A percentile compares a stretch with the other conserved stretches of the same genome.
Evolutionary conservation across 2,113 vertebrate species (phyloP).

Genomic region (Alethe castanea): DNA sequence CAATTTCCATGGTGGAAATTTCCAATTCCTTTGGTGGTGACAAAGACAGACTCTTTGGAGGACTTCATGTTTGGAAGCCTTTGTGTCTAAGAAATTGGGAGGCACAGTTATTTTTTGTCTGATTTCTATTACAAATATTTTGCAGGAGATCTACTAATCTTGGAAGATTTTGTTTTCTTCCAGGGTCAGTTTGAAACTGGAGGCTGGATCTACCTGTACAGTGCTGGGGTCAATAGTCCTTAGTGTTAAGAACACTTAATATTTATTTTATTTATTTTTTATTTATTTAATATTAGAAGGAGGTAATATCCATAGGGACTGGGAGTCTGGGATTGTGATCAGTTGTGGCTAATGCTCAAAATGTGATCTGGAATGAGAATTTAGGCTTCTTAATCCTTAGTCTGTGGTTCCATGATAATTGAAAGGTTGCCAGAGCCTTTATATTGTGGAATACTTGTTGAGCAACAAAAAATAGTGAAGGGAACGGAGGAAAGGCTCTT

Average conservation of each 20-base stretch:
- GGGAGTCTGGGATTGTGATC: neutral
- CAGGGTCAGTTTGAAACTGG: neutral
- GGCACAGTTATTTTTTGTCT: neutral
- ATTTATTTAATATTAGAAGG: neutral
- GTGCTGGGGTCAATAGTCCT: neutral
- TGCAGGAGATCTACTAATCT: neutral
- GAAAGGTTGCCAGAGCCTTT: neutral
- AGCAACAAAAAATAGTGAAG: neutral
- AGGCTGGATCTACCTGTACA: neutral
- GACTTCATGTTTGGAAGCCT: neutral
- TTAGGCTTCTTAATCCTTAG: neutral
- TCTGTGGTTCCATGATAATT: neutral
- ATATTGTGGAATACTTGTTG: neutral
- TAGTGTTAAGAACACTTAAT: neutral
- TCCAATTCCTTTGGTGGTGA: neutral
- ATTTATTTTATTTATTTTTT: neutral
- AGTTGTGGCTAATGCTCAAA: neutral
- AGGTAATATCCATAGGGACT: neutral
- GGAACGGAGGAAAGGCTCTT: neutral
- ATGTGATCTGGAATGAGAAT: neutral
- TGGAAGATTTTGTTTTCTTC: neutral
- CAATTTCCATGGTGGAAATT: neutral
- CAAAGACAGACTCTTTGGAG: neutral
- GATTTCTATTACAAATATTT: neutral
- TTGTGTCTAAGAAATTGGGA: neutral